Evolutionary conservation across 2,888 invertebrate species (phyloP).

Genomic region (Pomacea canaliculata): DNA sequence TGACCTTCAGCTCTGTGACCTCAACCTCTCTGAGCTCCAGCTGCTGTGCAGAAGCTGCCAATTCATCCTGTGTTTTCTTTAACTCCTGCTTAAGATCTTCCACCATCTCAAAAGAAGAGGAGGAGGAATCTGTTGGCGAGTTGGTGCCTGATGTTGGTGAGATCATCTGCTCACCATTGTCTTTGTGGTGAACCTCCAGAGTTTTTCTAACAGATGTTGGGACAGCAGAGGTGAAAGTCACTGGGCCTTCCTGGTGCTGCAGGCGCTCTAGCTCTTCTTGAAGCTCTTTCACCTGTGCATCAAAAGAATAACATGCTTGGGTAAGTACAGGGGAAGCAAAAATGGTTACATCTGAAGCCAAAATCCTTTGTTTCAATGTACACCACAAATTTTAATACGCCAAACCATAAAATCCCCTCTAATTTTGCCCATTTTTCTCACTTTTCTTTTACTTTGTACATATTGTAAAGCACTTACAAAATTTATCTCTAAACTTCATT

Average conservation of each 20-base stretch:
- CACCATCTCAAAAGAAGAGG: not conserved
- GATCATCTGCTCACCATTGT: not conserved
- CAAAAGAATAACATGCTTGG: not conserved
- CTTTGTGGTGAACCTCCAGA: not conserved
- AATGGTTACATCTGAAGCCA: no score
- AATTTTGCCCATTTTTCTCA: no score
- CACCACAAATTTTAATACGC: no score
- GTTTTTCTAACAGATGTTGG: not conserved
- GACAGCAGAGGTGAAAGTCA: not conserved
- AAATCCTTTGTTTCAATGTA: no score
- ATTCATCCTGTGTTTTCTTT: constrained; percentile 38
- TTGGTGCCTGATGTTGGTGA: not conserved
- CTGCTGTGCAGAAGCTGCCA: constrained; percentile 24
- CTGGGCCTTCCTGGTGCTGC: not conserved
- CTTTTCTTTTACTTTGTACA: no score
- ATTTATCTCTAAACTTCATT: no score
- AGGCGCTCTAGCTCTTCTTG: constrained; percentile 25
- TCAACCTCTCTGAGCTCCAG: constrained; percentile 34
- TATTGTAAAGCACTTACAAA: no score
- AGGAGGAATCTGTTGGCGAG: not conserved
- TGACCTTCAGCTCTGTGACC: constrained; percentile 49
- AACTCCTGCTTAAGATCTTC: constrained; percentile 48
- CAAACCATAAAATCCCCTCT: no score
- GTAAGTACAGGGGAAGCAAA: not conserved
- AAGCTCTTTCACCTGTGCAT: constrained; percentile 12